These are phyloP conservation scores for Brenthis daphne DNA, from an alignment of 2,888 invertebrate species.

Conservation along the genomic window DNA sequence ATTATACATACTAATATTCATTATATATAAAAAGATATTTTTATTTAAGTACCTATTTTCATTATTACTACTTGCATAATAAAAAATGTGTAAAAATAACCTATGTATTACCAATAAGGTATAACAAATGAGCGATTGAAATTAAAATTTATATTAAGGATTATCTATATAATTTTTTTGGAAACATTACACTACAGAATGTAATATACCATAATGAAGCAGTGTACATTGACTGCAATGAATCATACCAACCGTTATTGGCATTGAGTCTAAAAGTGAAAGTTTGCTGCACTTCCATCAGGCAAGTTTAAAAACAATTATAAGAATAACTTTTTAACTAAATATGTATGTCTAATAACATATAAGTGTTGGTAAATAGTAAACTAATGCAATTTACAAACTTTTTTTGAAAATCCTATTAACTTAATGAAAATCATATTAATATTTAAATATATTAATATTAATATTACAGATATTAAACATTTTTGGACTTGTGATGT, in stretches of 20 bases:
- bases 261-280: conserved; percentile 80
- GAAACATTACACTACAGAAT: conserved; percentile 6
- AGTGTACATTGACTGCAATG: conserved; percentile 52
- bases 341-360: conserved; percentile 1
- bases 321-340: conserved; percentile 37
- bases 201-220: conserved; percentile 30
- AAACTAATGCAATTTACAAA: too few species aligned
- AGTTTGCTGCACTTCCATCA: conserved; percentile 66
- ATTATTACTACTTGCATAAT: too few species aligned
- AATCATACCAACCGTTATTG: conserved; percentile 73
- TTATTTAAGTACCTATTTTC: too few species aligned
- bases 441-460: too few species aligned
- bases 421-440: too few species aligned
- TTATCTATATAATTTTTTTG: conserved; percentile 15
- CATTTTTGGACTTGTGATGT: too few species aligned
- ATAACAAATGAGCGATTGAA: too few species aligned
- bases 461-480: too few species aligned
- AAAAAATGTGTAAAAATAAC: too few species aligned
- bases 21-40: too few species aligned
- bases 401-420: too few species aligned
- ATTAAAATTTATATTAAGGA: not conserved
- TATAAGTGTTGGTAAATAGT: not conserved
- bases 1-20: not conserved
- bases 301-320: conserved; percentile 58
- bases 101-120: too few species aligned